Evolutionary conservation across 2,113 vertebrate species (phyloP), one percentile per base, ranked within the genome.

Genomic region (human (Homo sapiens)): DNA sequence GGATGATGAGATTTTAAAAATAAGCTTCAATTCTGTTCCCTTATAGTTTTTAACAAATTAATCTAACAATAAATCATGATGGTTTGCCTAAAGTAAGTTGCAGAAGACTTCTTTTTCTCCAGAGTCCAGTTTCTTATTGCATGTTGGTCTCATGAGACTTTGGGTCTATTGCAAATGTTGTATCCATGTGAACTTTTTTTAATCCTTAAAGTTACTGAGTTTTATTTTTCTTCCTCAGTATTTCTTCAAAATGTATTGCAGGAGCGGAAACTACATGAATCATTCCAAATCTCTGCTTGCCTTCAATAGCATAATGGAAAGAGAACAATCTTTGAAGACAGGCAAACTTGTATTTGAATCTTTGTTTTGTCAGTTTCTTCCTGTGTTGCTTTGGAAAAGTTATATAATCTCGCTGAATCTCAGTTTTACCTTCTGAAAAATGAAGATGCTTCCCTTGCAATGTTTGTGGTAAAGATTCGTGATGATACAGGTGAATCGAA

Each of bases 1-100:
- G 17, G 59, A 91, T 27, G 52, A 85, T 78, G 30, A 50, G 5
- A 76, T 95, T 92, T 96, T 72, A 22, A 90, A 96, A 87, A 82
- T 79, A 80, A 66, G 20, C 0, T 30, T 82, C 5, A 59, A 48
- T 75, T 96, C 75, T 79, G 6, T 93, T 90, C 20, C 14, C 5
- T 73, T 86, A 68, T 8, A 90, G 50, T 66, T 80, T 76, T 76
- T 16, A 45, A 11, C 5, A 59, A 90, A 73, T 10, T 72, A 38
- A 59, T 64, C 9, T 78, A 61, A 48, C 57, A 68, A 55, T 70
- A 75, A 95, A 73, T 90, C 20, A 70, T 57, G 68, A 66, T 17
- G 17, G 22, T 55, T 76, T 75, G 52, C 72, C 23, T 81, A 68
- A 43, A 30, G 38, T 64, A 80, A 94, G 45, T 88, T 30, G 22